Evolutionary conservation across 2,113 vertebrate genomes (phyloP).

Genomic region (Zeus faber): DNA sequence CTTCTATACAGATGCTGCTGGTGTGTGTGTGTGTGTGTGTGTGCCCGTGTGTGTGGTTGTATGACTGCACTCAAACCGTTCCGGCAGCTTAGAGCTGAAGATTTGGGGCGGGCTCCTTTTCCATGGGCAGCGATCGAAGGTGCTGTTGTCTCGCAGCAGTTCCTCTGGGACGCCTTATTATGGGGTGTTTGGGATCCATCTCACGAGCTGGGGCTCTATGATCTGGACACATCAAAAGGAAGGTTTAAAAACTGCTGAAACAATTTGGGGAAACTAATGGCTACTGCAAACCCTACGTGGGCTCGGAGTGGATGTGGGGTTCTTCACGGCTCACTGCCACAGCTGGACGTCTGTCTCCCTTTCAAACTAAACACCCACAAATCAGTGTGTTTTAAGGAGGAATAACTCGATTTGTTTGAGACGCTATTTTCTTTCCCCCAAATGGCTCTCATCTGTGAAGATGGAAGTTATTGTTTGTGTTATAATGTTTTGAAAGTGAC

Average conservation of each 20-base stretch:
- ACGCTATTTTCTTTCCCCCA: too few relatives aligned
- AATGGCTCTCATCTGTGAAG: too few relatives aligned
- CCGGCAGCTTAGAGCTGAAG: slow-evolving; percentile 21
- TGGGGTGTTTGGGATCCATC: slow-evolving; percentile 30
- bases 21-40: not conserved
- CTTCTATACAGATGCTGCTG: slow-evolving; percentile 11
- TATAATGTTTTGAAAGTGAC: too few relatives aligned
- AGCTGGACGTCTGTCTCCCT: too few relatives aligned
- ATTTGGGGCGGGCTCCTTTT: slow-evolving; percentile 36
- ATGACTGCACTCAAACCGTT: slow-evolving; percentile 25
- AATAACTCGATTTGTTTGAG: too few relatives aligned
- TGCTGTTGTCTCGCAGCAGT: slow-evolving; percentile 20
- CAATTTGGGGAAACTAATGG: slow-evolving; percentile 54
- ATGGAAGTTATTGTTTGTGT: too few relatives aligned
- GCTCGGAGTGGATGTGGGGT: not conserved
- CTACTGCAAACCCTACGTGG: slow-evolving; percentile 40
- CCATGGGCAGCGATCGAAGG: slow-evolving; percentile 34
- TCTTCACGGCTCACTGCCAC: not conserved
- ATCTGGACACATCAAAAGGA: slow-evolving; percentile 28
- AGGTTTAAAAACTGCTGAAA: slow-evolving; percentile 38
- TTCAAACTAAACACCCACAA: too few relatives aligned
- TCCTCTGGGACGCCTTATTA: slow-evolving; percentile 43
- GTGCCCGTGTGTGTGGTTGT: not conserved
- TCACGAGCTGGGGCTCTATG: slow-evolving; percentile 19
- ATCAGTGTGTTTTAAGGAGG: too few relatives aligned